A percentile compares a stretch with the other conserved stretches of the same genome.
Conservation (phyloP, 2,797 vertebrate genomes). For the Thunnus albacares region DNA sequence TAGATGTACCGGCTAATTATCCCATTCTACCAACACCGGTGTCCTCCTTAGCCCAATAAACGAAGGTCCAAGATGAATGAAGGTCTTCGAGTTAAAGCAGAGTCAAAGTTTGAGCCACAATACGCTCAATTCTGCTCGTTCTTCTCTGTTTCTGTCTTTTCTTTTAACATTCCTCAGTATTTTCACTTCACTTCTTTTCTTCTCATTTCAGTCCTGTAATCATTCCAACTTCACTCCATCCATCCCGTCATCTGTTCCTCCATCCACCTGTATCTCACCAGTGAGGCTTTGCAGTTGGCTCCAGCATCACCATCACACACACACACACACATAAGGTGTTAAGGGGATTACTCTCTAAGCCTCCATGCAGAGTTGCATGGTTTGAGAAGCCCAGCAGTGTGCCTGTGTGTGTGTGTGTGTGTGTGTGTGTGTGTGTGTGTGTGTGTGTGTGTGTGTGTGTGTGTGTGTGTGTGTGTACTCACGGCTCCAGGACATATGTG, state of each 20-base stretch:
- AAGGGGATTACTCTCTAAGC: constrained; percentile 79
- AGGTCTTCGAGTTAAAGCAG: neutral
- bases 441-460: constrained; percentile 25
- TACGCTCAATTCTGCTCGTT: neutral
- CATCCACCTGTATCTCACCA: constrained; percentile 24
- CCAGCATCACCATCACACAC: constrained; percentile 30
- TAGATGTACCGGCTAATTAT: neutral
- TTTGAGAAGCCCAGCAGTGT: constrained; percentile 16
- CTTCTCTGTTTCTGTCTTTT: neutral
- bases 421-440: constrained; percentile 25
- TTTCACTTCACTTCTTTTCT: neutral
- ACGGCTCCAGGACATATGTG: constrained; percentile 93
- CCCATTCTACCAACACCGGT: neutral
- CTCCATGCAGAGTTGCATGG: constrained; percentile 55
- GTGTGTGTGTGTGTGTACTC: constrained; percentile 79
- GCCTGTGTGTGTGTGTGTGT: constrained; percentile 21
- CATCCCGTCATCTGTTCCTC: constrained; percentile 19
- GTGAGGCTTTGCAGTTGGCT: constrained; percentile 35
- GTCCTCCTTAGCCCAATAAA: constrained; percentile 2
- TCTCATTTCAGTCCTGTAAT: neutral
- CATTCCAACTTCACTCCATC: neutral
- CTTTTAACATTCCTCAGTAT: neutral
- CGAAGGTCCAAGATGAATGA: neutral
- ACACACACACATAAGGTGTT: constrained; percentile 50
- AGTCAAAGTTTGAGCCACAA: neutral